Conservation (phyloP, 2,113 vertebrate genomes). For the Colistium nudipinnis region DNA sequence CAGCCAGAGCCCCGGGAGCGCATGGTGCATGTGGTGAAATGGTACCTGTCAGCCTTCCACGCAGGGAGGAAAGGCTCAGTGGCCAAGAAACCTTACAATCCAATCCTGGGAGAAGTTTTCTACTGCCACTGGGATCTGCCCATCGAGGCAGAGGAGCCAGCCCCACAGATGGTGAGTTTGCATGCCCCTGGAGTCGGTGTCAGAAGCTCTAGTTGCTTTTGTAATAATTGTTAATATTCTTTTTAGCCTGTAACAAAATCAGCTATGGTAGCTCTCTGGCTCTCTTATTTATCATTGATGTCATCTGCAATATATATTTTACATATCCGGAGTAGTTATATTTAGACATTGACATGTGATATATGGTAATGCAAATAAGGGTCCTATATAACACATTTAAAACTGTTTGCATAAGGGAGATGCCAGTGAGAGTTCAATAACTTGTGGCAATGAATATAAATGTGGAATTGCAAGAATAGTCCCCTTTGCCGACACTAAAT, state of each 20-base stretch:
- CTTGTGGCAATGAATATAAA: no score
- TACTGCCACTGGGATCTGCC: constrained; percentile 95
- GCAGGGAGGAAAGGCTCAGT: constrained; percentile 98
- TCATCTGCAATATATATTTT: background rate
- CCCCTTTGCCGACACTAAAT: no score
- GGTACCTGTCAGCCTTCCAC: constrained; percentile 99
- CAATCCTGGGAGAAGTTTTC: constrained; percentile 97
- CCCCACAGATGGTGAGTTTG: constrained; percentile 59
- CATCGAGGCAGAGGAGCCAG: constrained; percentile 85
- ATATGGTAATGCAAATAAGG: background rate
- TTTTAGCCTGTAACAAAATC: background rate
- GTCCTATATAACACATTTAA: no score
- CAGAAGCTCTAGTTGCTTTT: background rate
- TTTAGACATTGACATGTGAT: no score
- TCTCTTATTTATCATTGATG: background rate
- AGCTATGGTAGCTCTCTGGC: no score
- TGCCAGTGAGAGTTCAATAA: no score
- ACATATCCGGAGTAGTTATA: background rate
- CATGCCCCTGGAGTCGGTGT: background rate
- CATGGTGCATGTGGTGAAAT: constrained; percentile 96
- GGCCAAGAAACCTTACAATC: constrained; percentile 99
- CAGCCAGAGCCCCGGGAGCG: constrained; percentile 92
- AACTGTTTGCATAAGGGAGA: background rate
- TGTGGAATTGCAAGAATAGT: no score
- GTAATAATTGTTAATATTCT: background rate